A percentile compares a stretch with the other conserved stretches of the same genome.
These are phyloP conservation scores for Eulemur rufifrons DNA, from an alignment of 2,113 vertebrate genomes.

Conservation along the genomic window DNA sequence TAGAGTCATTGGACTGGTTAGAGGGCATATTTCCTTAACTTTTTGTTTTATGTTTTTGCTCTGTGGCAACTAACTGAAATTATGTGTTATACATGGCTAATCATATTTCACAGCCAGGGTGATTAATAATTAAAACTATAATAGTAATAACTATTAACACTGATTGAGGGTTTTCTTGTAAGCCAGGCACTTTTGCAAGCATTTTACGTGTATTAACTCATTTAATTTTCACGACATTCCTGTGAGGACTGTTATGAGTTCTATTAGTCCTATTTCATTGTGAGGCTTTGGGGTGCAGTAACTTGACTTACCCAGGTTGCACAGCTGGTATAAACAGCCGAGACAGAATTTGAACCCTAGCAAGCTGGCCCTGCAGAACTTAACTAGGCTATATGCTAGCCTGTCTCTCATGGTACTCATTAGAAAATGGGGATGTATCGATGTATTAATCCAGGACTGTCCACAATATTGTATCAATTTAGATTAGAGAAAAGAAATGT, in stretches of 20 bases:
- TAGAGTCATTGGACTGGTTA: no score
- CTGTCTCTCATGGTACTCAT: neutral
- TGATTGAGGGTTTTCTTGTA: neutral
- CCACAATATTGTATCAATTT: neutral
- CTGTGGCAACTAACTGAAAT: neutral
- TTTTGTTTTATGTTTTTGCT: neutral
- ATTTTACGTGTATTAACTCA: neutral
- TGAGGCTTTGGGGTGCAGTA: neutral
- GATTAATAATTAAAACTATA: neutral
- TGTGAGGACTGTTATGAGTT: neutral
- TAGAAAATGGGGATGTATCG: neutral
- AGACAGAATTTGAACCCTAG: neutral
- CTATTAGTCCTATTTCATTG: neutral
- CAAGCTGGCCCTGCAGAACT: neutral
- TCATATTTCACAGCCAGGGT: neutral
- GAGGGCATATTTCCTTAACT: neutral
- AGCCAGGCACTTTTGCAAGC: neutral
- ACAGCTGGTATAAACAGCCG: neutral
- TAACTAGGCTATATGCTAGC: fast-evolving
- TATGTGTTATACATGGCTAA: neutral
- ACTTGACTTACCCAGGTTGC: fast-evolving
- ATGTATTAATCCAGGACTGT: neutral
- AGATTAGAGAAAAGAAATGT: neutral
- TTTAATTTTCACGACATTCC: neutral
- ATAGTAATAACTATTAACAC: neutral